phyloP scores from a whole-genome alignment of 2,888 invertebrate genomes.

The Tipula confusa region DNA sequence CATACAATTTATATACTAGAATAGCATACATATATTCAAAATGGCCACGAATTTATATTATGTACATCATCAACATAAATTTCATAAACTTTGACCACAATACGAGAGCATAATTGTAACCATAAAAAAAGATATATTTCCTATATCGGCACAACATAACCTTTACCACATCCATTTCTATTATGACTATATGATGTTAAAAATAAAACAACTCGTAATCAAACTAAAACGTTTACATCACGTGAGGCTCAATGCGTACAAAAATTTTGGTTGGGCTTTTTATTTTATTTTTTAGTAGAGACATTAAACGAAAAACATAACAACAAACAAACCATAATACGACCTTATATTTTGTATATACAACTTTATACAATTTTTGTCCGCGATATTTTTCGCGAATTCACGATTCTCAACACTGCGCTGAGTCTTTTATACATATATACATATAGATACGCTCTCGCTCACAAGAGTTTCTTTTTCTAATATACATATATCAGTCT shows the following conservation, averaged over 20 bases:
- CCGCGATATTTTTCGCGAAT: background rate
- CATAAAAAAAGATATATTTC: background rate
- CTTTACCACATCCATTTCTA: slow-evolving; percentile 3
- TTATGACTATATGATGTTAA: background rate
- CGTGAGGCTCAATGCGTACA: background rate
- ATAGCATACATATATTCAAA: background rate
- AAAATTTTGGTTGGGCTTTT: background rate
- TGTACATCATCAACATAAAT: background rate
- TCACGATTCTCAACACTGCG: background rate
- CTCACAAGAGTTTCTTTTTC: background rate
- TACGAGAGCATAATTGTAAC: background rate
- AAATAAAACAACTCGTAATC: background rate
- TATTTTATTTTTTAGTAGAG: too few relatives aligned
- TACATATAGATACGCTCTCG: background rate
- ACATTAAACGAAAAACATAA: background rate
- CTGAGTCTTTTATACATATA: background rate
- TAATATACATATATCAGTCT: background rate
- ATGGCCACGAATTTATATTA: background rate
- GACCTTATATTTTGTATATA: background rate
- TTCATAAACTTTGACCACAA: background rate
- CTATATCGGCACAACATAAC: background rate
- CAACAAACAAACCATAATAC: background rate
- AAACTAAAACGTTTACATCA: slow-evolving; percentile 12
- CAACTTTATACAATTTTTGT: background rate
- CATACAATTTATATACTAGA: background rate